Percentiles rank a stretch among this genome's conserved stretches.
Conservation (phyloP, 2,888 invertebrate species). For the Amphipoea oculea region DNA sequence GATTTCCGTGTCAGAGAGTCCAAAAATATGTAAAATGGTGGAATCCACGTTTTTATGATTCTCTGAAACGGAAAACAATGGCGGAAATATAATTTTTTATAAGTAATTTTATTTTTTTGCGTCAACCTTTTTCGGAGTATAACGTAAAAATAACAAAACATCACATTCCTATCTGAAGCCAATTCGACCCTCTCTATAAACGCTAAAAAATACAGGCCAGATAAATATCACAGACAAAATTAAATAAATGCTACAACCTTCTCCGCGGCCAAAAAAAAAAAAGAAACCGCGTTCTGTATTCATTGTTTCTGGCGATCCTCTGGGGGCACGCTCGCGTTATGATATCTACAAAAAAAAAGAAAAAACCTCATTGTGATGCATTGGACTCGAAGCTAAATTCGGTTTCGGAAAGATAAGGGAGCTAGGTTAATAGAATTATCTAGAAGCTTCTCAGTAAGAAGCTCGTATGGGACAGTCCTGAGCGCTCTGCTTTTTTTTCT, state of each 20-base stretch:
- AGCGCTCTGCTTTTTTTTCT: conserved; percentile 12
- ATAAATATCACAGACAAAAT: conserved; percentile 65
- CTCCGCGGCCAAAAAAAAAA: conserved; percentile 54
- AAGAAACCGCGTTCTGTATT: conserved; percentile 71
- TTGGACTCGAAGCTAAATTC: conserved; percentile 61
- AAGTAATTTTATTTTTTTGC: conserved; percentile 13
- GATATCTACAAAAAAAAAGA: conserved; percentile 67
- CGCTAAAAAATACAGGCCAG: conserved; percentile 54
- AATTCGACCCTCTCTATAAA: conserved; percentile 44
- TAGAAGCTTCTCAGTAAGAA: conserved; percentile 31
- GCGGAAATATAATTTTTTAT: conserved; percentile 1
- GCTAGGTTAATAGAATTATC: conserved; percentile 61
- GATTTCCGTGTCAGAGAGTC: background rate
- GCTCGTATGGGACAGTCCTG: conserved; percentile 22
- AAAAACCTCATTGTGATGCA: conserved; percentile 75
- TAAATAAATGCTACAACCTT: conserved; percentile 60
- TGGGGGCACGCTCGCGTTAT: conserved; percentile 69
- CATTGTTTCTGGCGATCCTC: conserved; percentile 73
- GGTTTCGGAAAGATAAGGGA: conserved; percentile 52
- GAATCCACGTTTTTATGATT: background rate
- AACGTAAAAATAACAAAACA: conserved; percentile 33
- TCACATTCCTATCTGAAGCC: conserved; percentile 37
- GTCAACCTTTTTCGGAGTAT: conserved; percentile 24
- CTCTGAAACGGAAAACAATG: conserved; percentile 15
- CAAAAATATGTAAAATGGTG: background rate